Conservation (phyloP, 2,113 vertebrate species). For the Myrmecobius fasciatus region DNA sequence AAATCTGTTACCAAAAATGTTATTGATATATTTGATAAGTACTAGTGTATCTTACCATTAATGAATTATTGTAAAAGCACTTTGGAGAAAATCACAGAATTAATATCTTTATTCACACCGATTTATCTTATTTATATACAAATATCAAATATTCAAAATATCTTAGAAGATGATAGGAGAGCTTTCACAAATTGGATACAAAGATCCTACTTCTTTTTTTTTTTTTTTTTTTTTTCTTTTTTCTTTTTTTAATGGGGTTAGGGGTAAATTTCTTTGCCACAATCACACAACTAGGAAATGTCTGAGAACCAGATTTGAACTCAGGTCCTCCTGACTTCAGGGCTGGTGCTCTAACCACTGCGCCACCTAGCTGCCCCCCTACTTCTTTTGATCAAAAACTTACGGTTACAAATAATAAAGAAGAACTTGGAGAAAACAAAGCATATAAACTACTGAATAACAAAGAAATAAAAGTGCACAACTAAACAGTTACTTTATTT, state of each 20-base stretch:
- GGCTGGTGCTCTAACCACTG: too few species aligned
- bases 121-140: not conserved
- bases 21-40: not conserved
- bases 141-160: not conserved
- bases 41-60: not conserved
- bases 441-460: constrained; percentile 2
- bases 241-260: too few species aligned
- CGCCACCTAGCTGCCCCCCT: too few species aligned
- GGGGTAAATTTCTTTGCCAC: too few species aligned
- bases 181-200: not conserved
- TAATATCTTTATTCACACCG: not conserved
- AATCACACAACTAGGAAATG: too few species aligned
- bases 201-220: not conserved
- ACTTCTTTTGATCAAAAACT: not conserved
- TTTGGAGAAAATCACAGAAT: not conserved
- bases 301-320: too few species aligned
- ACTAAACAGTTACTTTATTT: constrained; percentile 23
- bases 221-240: too few species aligned
- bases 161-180: not conserved
- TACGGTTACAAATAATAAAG: constrained; percentile 28
- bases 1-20: not conserved
- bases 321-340: too few species aligned
- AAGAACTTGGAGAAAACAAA: constrained; percentile 23
- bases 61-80: not conserved
- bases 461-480: constrained; percentile 13